Evolutionary conservation across 2,113 vertebrate genomes (phyloP).

Genomic region (Prietella phreatophila): DNA sequence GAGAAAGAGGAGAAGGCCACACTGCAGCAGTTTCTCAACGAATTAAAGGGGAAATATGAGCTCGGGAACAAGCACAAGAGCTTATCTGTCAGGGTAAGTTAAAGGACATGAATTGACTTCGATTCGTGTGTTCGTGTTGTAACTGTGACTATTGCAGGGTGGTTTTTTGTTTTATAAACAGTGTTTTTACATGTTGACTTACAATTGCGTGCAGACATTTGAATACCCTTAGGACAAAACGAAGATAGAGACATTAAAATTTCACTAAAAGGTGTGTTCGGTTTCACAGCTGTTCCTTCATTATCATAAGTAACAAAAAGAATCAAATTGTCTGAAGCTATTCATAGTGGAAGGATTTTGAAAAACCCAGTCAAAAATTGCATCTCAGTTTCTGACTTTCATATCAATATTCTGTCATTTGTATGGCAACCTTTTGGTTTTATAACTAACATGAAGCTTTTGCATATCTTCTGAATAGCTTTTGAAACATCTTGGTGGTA

Average conservation of each 20-base stretch:
- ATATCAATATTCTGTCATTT: neutral
- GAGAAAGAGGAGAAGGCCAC: slow-evolving; percentile 86
- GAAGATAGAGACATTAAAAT: neutral
- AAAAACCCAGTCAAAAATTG: neutral
- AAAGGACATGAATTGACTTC: slow-evolving; percentile 4
- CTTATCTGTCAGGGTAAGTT: slow-evolving; percentile 87
- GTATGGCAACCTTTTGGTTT: neutral
- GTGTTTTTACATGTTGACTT: neutral
- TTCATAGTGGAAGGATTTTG: neutral
- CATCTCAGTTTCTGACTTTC: neutral
- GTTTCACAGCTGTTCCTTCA: neutral
- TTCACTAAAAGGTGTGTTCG: neutral
- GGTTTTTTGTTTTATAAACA: neutral
- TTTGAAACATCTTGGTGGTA: neutral
- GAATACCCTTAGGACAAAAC: neutral
- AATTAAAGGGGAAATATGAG: slow-evolving; percentile 93
- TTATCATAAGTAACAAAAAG: neutral
- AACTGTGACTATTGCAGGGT: neutral
- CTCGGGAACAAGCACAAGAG: slow-evolving; percentile 83
- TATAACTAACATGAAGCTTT: neutral
- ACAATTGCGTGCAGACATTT: neutral
- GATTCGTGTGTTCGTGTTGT: neutral
- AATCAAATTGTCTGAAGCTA: neutral
- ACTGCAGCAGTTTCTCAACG: slow-evolving; percentile 85
- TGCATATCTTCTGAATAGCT: neutral